Base-by-base conservation (phyloP, 2,113 vertebrate species). In the Protobothrops mucrosquamatus region DNA sequence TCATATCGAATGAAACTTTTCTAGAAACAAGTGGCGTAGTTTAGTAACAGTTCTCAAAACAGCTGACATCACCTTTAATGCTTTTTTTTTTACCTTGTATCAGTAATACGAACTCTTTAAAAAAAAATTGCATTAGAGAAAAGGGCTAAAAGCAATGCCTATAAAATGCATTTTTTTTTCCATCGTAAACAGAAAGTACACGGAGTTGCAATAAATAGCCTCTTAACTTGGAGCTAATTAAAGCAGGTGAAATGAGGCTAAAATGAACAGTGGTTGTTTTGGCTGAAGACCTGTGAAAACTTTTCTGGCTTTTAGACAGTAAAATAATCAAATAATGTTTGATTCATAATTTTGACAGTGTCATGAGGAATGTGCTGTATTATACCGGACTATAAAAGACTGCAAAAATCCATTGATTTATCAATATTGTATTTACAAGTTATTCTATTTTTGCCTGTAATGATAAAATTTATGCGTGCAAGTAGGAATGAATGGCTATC, bases 81-180 rank as follows among this genome's bases (percentile, higher is more conserved):
- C 91, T 95, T 96, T 96, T 92, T 96, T 92, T 96, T 96, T 69
- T 34, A 96, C 93, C 93, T 91, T 94, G 91, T 88, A 96, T 92
- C 22, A 94, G 64, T 95, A 96, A 96, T 95, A 96, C 89, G 95
- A 93, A 93, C 95, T 91, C 87, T 93, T 97, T 61, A 94, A 92
- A 89, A 94, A 94, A 51, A 93, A 97, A 97, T 91, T 95, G 91
- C n/a, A 91, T 88, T 93, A 96, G 96, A 96, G 96, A 96, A 97
- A 98, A 98, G 98, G 98, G 98, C 98, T 98, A 96, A 97, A 96
- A 87, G 85, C 94, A 96, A 98, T 96, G 97, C 97, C 94, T 94
- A 93, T 29, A 87, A 81, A 52, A 93, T 93, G 93, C 95, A 95
- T 96, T 96, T 89, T 96, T 51, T 97, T 18, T 95, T 94, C 93